A percentile compares a stretch with the other conserved stretches of the same genome.
These are phyloP conservation scores for Saccopteryx leptura DNA, from an alignment of 2,113 vertebrate genomes.

Conservation along the genomic window DNA sequence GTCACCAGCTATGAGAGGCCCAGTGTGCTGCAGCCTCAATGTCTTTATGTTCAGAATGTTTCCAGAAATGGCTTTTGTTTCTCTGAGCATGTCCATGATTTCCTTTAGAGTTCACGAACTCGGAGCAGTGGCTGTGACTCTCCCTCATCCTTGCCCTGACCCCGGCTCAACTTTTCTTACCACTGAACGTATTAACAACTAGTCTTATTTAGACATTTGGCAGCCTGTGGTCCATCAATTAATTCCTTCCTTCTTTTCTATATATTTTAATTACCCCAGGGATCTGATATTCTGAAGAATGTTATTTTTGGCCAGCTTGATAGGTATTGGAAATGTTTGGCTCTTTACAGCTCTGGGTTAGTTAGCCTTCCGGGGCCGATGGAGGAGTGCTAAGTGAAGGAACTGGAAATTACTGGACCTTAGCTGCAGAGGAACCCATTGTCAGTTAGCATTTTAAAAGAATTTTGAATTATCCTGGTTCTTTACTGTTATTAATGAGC, in stretches of 20 bases:
- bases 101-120: slow-evolving; percentile 27
- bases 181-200: not conserved
- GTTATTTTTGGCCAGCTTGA: slow-evolving; percentile 6
- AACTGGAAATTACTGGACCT: not conserved
- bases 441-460: slow-evolving; percentile 53
- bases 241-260: slow-evolving; percentile 63
- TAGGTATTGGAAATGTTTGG: slow-evolving; percentile 38
- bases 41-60: slow-evolving; percentile 35
- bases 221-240: slow-evolving; percentile 7
- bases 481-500: slow-evolving; percentile 10
- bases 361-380: not conserved
- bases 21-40: not conserved
- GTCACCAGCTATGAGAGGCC: not conserved
- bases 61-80: slow-evolving; percentile 55
- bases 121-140: not conserved
- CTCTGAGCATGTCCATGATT: slow-evolving; percentile 27
- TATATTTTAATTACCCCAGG: slow-evolving; percentile 69
- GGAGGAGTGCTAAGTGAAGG: not conserved
- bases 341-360: rapidly evolving
- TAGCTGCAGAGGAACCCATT: not conserved
- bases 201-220: not conserved
- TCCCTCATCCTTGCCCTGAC: slow-evolving; percentile 1
- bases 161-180: not conserved
- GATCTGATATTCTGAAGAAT: not conserved
- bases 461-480: slow-evolving; percentile 48